Evolutionary conservation across 2,113 vertebrate genomes (phyloP), one percentile per base, ranked within the genome.

Genomic region (Paramormyrops kingsleyae): DNA sequence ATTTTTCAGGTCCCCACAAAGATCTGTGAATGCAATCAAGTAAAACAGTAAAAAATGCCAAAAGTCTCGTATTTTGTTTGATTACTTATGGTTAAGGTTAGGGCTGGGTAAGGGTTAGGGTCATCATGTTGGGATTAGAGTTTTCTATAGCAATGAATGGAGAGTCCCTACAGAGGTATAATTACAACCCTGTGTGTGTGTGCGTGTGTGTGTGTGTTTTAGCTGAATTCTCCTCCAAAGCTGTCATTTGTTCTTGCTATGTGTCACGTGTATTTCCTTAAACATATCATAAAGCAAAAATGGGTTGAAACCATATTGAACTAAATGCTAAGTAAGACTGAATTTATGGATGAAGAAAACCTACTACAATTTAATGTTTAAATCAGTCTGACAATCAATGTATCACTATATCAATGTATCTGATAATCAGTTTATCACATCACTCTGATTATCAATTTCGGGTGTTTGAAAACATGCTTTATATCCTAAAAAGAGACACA

Each of bases 201-300:
- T 56, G 15, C 6, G 15, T 21, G 52, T 17, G 52, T 53, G 52
- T 5, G 17, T 56, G 88, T 90, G 90, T 92, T 88, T 90, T 92
- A 92, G 92, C 91, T 92, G 90, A 92, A 92, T 92, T 92, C 87
- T 92, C 49, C 27, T 91, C 85, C 91, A 91, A 90, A 92, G 90
- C 91, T 92, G 91, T 88, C 91, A 91, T 90, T 89, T 86, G 91
- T 90, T 91, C 88, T 89, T 87, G 91, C 90, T 91, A 92, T 66
- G 74, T 94, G 92, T 92, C 93, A 93, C 90, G 91, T 83, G 77
- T 59, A 88, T 91, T 92, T 90, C 90, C 91, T 91, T 93, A 93
- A 93, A 93, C 89, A 92, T 88, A 59, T 24, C 6, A 90, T 88
- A 85, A 90, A 91, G 89, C 92, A 89, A 92, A 91, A 74, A 53